These are phyloP conservation scores for Burhinus oedicnemus DNA, from an alignment of 2,113 vertebrate species.

Conservation along the genomic window DNA sequence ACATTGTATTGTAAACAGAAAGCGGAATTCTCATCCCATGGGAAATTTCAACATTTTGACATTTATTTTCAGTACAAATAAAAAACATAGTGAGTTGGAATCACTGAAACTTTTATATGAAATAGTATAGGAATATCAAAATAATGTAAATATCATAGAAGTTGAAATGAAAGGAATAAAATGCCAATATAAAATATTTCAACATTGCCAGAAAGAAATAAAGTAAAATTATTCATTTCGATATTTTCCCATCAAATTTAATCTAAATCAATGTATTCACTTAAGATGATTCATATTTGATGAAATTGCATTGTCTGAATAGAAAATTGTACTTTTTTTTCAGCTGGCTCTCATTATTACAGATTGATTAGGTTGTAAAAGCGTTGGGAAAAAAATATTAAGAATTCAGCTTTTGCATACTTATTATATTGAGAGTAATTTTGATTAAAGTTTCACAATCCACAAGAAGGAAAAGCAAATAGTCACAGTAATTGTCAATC, in stretches of 20 bases:
- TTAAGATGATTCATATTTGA: constrained; percentile 33
- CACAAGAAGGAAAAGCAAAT: constrained; percentile 22
- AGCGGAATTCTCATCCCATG: neutral
- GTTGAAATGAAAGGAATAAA: constrained; percentile 46
- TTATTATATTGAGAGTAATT: neutral
- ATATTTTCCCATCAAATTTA: constrained; percentile 51
- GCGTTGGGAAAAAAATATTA: neutral
- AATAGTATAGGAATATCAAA: constrained; percentile 15
- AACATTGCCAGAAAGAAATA: constrained; percentile 4
- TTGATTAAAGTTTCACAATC: constrained; percentile 34
- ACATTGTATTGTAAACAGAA: constrained; percentile 17
- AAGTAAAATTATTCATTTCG: constrained; percentile 42
- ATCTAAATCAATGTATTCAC: constrained; percentile 51
- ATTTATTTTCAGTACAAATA: constrained; percentile 57
- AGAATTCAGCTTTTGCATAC: constrained; percentile 11
- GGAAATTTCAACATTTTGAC: constrained; percentile 54
- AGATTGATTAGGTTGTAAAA: constrained; percentile 41
- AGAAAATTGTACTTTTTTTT: neutral
- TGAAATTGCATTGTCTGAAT: constrained; percentile 33
- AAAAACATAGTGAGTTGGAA: neutral
- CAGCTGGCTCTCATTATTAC: constrained; percentile 33
- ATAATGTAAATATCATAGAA: constrained; percentile 60
- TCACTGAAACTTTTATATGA: neutral
- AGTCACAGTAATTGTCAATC: neutral
- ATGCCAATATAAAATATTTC: constrained; percentile 38